Conservation (phyloP, 1,140 invertebrate genomes). For the Heliothis subflexa region DNA sequence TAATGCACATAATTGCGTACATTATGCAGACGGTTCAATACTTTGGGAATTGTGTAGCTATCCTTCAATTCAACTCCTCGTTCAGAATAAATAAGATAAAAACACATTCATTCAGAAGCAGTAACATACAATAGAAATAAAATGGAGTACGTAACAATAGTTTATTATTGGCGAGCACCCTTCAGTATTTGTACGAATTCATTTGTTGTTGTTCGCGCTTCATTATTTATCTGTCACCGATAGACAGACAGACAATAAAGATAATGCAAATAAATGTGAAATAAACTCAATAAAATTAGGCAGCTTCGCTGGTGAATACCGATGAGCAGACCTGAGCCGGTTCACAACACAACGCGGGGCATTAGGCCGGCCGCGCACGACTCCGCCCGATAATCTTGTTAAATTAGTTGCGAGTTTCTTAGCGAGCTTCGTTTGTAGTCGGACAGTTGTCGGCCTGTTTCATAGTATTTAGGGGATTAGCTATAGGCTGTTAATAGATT, state of each 20-base stretch:
- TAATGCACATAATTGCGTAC: neutral
- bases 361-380: constrained; percentile 10
- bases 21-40: too few relatives aligned
- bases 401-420: constrained; percentile 31
- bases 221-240: neutral
- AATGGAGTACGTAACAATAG: neutral
- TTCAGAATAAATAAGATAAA: too few relatives aligned
- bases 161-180: neutral
- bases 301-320: neutral
- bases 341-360: neutral
- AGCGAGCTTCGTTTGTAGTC: constrained; percentile 8
- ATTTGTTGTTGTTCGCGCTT: neutral
- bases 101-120: too few relatives aligned
- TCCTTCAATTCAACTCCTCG: too few relatives aligned
- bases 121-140: too few relatives aligned
- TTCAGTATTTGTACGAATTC: neutral
- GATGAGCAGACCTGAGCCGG: constrained; percentile 10
- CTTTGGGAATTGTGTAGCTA: too few relatives aligned
- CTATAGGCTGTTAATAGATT: constrained; percentile 21
- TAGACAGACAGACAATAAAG: constrained; percentile 12
- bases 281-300: constrained; percentile 33
- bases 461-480: constrained; percentile 8
- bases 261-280: constrained; percentile 41
- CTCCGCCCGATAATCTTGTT: constrained; percentile 11
- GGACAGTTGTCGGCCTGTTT: constrained; percentile 4